Evolutionary conservation across 2,888 invertebrate species (phyloP).

Genomic region (Protula sp.): DNA sequence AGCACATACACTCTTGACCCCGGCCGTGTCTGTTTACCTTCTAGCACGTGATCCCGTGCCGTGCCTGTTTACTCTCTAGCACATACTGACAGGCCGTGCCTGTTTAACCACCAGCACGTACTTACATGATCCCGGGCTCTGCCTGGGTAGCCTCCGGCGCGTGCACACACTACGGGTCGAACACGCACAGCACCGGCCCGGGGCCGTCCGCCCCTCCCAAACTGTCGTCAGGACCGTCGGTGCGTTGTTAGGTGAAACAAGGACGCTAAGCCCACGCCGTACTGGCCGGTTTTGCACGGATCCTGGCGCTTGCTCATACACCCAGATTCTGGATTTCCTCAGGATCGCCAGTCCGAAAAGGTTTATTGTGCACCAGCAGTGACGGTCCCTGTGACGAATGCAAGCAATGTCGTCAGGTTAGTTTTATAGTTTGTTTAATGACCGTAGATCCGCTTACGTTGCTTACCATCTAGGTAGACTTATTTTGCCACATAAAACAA

Average conservation of each 20-base stretch:
- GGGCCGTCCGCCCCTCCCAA: slow-evolving; percentile 19
- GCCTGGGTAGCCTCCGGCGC: slow-evolving; percentile 27
- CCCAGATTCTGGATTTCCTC: slow-evolving; percentile 44
- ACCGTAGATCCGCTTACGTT: too few relatives aligned
- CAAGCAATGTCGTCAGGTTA: too few relatives aligned
- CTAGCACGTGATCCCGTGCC: too few relatives aligned
- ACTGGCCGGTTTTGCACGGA: slow-evolving; percentile 42
- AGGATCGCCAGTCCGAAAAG: slow-evolving; percentile 35
- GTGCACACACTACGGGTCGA: slow-evolving; percentile 39
- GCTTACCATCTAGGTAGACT: too few relatives aligned
- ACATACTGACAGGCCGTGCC: too few relatives aligned
- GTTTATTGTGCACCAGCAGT: slow-evolving; percentile 41
- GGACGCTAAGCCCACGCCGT: slow-evolving; percentile 48
- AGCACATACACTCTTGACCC: too few relatives aligned
- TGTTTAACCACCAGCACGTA: too few relatives aligned
- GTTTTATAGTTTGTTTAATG: too few relatives aligned
- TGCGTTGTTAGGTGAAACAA: slow-evolving; percentile 45
- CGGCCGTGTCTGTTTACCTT: too few relatives aligned
- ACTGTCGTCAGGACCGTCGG: slow-evolving; percentile 39
- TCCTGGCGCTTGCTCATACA: slow-evolving; percentile 38
- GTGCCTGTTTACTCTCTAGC: too few relatives aligned
- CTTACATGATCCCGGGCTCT: slow-evolving; percentile 22
- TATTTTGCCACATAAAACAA: too few relatives aligned
- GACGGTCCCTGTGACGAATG: slow-evolving; percentile 44
- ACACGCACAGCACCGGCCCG: slow-evolving; percentile 37